phyloP scores from a whole-genome alignment of 64 coral and sea anemone genomes.

The Pocillopora verrucosa region DNA sequence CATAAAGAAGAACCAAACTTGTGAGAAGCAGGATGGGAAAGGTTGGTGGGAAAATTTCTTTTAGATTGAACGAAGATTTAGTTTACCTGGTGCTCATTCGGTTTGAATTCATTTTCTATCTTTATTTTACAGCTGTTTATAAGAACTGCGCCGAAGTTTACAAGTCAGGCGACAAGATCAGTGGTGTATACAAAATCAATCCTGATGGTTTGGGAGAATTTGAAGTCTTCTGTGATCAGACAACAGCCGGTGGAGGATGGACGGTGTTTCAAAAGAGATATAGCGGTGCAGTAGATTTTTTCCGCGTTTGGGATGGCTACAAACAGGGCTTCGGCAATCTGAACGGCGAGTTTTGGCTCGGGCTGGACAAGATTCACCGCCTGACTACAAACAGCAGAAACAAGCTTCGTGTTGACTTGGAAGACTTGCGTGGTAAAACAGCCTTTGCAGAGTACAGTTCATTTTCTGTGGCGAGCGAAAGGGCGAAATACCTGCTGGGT shows the following conservation, averaged over 20 bases:
- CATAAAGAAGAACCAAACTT: not conserved
- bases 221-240: slow-evolving; percentile 56
- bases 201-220: slow-evolving; percentile 44
- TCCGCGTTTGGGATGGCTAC: slow-evolving; percentile 22
- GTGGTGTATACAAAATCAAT: slow-evolving; percentile 41
- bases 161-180: slow-evolving; percentile 23
- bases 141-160: slow-evolving; percentile 43
- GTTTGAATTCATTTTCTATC: too few species aligned
- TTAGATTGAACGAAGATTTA: not conserved
- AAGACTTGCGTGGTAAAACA: slow-evolving; percentile 16
- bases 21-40: not conserved
- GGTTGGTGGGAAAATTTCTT: not conserved
- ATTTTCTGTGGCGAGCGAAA: too few species aligned
- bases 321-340: slow-evolving; percentile 44
- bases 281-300: slow-evolving; percentile 49
- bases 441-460: too few species aligned
- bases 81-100: too few species aligned
- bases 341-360: slow-evolving; percentile 37
- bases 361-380: slow-evolving; percentile 55
- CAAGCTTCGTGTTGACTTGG: slow-evolving; percentile 52
- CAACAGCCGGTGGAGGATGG: slow-evolving; percentile 58
- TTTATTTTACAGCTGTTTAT: too few species aligned
- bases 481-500: too few species aligned
- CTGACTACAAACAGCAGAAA: not conserved
- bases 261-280: slow-evolving; percentile 43